Percentiles rank a stretch among this genome's conserved stretches.
Evolutionary conservation across 2,888 invertebrate species (phyloP).

Genomic region (Peribatodes rhomboidaria): DNA sequence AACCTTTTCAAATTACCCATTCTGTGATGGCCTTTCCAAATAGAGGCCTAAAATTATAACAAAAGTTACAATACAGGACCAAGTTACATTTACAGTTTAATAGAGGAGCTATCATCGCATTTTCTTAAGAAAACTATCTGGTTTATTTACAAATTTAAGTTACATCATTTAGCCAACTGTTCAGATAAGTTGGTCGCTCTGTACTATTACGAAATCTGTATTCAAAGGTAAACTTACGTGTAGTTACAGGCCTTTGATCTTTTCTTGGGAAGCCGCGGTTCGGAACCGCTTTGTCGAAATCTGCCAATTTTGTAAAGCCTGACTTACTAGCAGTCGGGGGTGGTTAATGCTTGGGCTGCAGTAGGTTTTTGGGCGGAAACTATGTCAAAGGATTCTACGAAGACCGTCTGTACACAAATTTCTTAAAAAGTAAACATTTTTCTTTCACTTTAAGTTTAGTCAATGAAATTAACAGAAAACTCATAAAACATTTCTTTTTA

Average conservation of each 20-base stretch:
- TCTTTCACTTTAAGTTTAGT: too few species aligned
- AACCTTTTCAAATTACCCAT: conserved; percentile 19
- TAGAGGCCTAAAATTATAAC: conserved; percentile 21
- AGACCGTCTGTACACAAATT: too few species aligned
- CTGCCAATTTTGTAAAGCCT: conserved; percentile 29
- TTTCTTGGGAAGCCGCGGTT: conserved; percentile 15
- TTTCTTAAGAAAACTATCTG: neutral
- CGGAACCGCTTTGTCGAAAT: conserved; percentile 20
- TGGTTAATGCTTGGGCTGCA: conserved; percentile 3
- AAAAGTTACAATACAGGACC: conserved; percentile 1
- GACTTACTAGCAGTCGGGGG: neutral
- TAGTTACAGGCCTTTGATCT: conserved; percentile 28
- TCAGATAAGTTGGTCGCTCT: neutral
- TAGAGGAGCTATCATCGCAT: neutral
- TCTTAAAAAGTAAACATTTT: too few species aligned
- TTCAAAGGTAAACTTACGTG: conserved; percentile 18
- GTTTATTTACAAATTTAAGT: neutral
- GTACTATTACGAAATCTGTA: neutral
- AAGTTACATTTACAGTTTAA: neutral
- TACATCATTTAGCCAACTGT: neutral
- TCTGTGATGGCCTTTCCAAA: conserved; percentile 18
- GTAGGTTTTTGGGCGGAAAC: neutral
- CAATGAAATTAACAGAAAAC: too few species aligned
- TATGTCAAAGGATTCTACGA: too few species aligned
- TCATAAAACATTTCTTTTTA: too few species aligned